Evolutionary conservation across 2,888 invertebrate species (phyloP).

Genomic region (Caenorhabditis zanzibari): DNA sequence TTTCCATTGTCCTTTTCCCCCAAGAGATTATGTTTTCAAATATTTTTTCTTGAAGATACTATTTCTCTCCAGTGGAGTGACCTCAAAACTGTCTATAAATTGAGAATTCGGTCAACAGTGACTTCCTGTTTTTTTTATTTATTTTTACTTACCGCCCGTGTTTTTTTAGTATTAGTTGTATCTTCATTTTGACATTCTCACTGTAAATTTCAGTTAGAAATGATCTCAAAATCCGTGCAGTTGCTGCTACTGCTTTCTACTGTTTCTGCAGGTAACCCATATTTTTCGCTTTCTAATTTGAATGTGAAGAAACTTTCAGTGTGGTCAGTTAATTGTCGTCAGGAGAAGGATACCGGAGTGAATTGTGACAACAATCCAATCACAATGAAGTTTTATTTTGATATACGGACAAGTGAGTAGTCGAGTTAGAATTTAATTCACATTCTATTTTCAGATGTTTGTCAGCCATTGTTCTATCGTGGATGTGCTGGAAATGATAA

Average conservation of each 20-base stretch:
- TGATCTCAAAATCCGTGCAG: background rate
- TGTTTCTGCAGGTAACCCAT: conserved; percentile 3
- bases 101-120: background rate
- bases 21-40: conserved; percentile 6
- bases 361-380: conserved; percentile 63
- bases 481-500: conserved; percentile 82
- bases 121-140: background rate
- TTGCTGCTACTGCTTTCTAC: background rate
- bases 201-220: background rate
- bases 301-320: conserved; percentile 23
- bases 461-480: conserved; percentile 71
- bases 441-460: conserved; percentile 69
- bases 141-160: background rate
- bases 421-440: no score
- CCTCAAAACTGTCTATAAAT: conserved; percentile 16
- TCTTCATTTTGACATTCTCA: background rate
- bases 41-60: background rate
- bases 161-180: background rate
- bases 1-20: conserved; percentile 25
- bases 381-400: conserved; percentile 68
- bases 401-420: conserved; percentile 59
- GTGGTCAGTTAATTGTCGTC: conserved; percentile 50
- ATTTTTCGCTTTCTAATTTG: background rate
- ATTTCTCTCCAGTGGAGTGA: conserved; percentile 2
- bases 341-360: conserved; percentile 56